Percentiles rank a stretch among this genome's conserved stretches.
These are phyloP conservation scores for Scaptomyza cyrtandrae DNA, from an alignment of 2,888 invertebrate genomes.

Conservation along the genomic window DNA sequence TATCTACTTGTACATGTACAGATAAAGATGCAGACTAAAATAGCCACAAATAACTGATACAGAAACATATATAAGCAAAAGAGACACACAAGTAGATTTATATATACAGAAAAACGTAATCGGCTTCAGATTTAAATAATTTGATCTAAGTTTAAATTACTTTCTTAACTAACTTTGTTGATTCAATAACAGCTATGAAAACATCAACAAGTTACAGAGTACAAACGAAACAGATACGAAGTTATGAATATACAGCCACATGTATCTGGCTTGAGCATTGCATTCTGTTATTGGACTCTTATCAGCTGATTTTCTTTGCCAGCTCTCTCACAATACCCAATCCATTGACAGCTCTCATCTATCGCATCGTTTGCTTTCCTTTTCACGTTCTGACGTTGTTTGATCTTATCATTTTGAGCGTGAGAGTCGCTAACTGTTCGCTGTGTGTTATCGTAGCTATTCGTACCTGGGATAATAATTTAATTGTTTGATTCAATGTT, in stretches of 20 bases:
- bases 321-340: not conserved
- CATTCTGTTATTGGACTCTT: not conserved
- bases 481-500: constrained; percentile 54
- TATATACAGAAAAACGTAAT: not conserved
- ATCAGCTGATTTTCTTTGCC: constrained; percentile 22
- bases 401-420: constrained; percentile 24
- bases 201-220: not conserved
- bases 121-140: not conserved
- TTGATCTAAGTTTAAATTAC: not conserved
- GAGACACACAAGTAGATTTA: not conserved
- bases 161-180: not conserved
- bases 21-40: constrained; percentile 6
- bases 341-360: constrained; percentile 2
- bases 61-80: not conserved
- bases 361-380: not conserved
- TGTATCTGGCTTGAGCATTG: not conserved
- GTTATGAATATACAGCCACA: not conserved
- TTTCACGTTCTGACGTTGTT: constrained; percentile 13
- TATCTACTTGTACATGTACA: not conserved
- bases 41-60: not conserved
- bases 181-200: not conserved
- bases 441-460: constrained; percentile 18
- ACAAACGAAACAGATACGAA: not conserved
- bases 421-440: constrained; percentile 43
- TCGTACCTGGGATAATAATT: constrained; percentile 36